Evolutionary conservation across 2,797 vertebrate genomes (phyloP), one percentile per base, ranked within the genome.

Genomic region (Catamblyrhynchus diadema): DNA sequence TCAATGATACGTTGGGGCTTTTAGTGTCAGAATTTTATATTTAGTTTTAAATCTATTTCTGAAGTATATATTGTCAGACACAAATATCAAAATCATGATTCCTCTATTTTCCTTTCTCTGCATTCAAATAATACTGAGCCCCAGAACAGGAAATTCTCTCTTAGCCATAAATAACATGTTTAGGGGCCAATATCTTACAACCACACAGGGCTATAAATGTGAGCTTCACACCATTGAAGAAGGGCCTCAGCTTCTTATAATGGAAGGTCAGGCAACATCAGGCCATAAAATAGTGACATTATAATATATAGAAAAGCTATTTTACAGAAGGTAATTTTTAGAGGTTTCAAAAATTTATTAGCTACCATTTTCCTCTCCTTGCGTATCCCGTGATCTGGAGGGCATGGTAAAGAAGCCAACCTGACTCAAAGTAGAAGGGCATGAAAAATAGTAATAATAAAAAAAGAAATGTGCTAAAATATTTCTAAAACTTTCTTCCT

Each of bases 321-420:
- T 97, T 95, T 90, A 95, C 90, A 95, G 95, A 83, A 89, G 53
- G 69, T 75, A 92, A 94, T 86, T 95, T 95, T 95, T 91, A 94
- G 92, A 91, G 72, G 81, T 75, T 89, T 95, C 79, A 87, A 88
- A 94, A 91, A 92, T 95, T 89, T 96, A 95, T 95, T 95, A 91
- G 81, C 91, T 89, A 91, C 88, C 65, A 74, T 91, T 91, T 89
- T 82, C 45, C 16, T 87, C 44, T 81, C 50, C 24, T 28, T 86
- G 45, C 7, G 1, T 82, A 47, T 82, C n/a, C 24, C 2, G 1
- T 81, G 72, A 35, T 92, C 78, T 90, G 74, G 53, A 88, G 71
- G 78, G 53, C 86, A 92, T 42, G 67, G 67, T 65, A 81, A 91
- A 88, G 67, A 75, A 91, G 33, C 22, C 35, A 90, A 74, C 25